Percentiles rank a stretch among this genome's conserved stretches.
These are phyloP conservation scores for Matsumurasca onukii DNA, from an alignment of 1,140 invertebrate species.

Conservation along the genomic window DNA sequence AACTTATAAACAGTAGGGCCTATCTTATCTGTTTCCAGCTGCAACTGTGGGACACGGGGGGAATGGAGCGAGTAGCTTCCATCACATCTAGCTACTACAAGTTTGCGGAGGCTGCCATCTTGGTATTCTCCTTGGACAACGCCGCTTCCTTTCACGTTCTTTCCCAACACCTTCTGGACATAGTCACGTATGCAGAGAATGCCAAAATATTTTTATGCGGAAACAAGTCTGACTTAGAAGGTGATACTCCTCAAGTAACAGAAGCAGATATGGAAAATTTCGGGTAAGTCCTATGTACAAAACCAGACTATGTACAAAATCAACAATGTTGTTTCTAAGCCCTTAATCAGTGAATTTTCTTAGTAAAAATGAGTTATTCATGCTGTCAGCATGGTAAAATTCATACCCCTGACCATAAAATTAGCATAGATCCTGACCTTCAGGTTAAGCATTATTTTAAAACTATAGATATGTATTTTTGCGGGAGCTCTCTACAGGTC, in stretches of 20 bases:
- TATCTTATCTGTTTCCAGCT: conserved; percentile 61
- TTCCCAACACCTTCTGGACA: conserved; percentile 86
- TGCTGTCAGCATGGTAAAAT: too few relatives aligned
- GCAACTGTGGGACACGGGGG: conserved; percentile 91
- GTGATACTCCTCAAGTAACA: conserved; percentile 69
- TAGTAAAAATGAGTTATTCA: too few relatives aligned
- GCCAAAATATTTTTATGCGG: conserved; percentile 92
- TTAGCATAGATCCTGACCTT: too few relatives aligned
- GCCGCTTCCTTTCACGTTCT: conserved; percentile 88
- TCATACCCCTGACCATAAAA: too few relatives aligned
- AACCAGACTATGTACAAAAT: too few relatives aligned
- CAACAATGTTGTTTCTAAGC: too few relatives aligned
- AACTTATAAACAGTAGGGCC: too few relatives aligned
- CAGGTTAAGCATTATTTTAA: too few relatives aligned
- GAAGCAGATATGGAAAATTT: conserved; percentile 90
- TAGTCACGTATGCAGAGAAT: conserved; percentile 90
- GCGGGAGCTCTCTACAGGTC: too few relatives aligned
- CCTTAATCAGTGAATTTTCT: too few relatives aligned
- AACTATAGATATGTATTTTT: too few relatives aligned
- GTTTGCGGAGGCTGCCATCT: conserved; percentile 87
- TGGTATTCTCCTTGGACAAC: conserved; percentile 89
- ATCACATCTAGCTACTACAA: conserved; percentile 93
- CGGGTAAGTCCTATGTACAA: conserved; percentile 62
- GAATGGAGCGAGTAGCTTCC: conserved; percentile 92
- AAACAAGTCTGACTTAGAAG: conserved; percentile 82